Evolutionary conservation across 2,113 vertebrate genomes (phyloP), one percentile per base, ranked within the genome.

Genomic region (Sapayoa aenigma): DNA sequence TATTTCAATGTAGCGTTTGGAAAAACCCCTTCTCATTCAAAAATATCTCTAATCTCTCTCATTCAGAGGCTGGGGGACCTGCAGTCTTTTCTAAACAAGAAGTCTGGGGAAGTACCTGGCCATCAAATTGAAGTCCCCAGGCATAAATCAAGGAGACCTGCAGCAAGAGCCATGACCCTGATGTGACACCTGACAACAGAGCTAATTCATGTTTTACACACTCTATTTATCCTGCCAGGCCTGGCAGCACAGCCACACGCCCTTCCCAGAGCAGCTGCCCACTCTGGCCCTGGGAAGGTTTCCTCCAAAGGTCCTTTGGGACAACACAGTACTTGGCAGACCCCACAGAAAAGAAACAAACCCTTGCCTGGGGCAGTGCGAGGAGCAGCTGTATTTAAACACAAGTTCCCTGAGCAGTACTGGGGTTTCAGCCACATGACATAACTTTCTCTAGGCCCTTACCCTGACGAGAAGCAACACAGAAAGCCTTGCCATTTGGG

Each of bases 181-280:
- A 42, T 84, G 90, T 95, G 94, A 95, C 94, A 97, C 85, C 83
- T 47, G 92, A 84, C 96, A 97, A 95, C 68, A 95, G 89, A 93
- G 90, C 90, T 96, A 96, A 97, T 96, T 96, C 2, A 28, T 88
- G 90, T 91, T 97, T 97, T 96, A 96, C 88, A 85, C 95, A 91
- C 90, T 95, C 93, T 89, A 93, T 95, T 96, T 94, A 95, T 95
- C 93, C 95, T 95, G 78, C 63, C 4, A 25, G 58, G 67, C 35
- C 62, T 85, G 76, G 68, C 75, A 80, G 71, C 9, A 4, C 0
- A 0, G 81, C 75, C 3, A 5, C 68, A 78, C 0, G 0, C 25
- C 85, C 79, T 90, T 73, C 79, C 46, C 63, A 79, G 65, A 71
- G 25, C 52, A 67, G 47, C 71, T 0, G 0, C 65, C 33, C 4